Conservation (phyloP, 2,888 invertebrate species). For the Platycnemis pennipes region DNA sequence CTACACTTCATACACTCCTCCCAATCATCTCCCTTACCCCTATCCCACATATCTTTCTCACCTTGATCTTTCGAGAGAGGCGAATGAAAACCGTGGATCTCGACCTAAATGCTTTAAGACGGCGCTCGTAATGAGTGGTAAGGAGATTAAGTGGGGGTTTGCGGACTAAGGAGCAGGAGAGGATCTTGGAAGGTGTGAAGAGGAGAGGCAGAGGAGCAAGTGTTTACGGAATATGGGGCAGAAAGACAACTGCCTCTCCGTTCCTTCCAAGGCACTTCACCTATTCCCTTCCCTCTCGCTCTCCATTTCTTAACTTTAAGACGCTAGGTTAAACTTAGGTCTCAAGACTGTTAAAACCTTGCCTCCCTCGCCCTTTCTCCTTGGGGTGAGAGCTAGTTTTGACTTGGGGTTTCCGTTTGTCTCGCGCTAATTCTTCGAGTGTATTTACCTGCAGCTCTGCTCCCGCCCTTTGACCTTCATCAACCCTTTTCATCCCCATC, state of each 20-base stretch:
- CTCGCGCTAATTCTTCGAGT: constrained; percentile 42
- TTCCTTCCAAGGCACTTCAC: background rate
- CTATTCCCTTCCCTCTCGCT: background rate
- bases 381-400: background rate
- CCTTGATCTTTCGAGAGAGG: background rate
- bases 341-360: background rate
- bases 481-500: background rate
- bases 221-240: constrained; percentile 10
- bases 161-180: no score
- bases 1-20: background rate
- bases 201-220: background rate
- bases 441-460: constrained; percentile 26
- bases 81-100: background rate
- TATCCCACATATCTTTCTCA: background rate
- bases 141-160: background rate
- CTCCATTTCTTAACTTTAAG: background rate
- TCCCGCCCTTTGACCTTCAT: constrained; percentile 50
- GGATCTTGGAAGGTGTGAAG: background rate
- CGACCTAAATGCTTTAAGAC: background rate
- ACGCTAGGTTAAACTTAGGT: background rate
- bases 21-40: background rate
- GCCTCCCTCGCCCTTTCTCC: background rate
- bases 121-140: background rate
- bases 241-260: background rate
- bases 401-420: background rate